Base-by-base conservation (phyloP, 2,888 invertebrate genomes). In the Thereva nobilitata region DNA sequence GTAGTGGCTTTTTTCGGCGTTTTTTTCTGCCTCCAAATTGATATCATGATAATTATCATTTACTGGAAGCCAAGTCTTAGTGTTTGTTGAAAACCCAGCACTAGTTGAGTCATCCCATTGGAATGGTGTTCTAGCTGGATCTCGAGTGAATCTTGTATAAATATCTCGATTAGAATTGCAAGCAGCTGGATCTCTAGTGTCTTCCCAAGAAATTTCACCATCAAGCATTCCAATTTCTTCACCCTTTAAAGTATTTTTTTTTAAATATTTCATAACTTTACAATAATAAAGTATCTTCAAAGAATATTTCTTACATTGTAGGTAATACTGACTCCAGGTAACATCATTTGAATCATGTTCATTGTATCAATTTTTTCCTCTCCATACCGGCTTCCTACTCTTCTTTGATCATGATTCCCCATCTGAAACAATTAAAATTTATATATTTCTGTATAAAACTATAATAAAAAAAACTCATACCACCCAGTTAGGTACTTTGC, bases 241-340 rank as follows among this genome's bases (percentile, higher is more conserved):
- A 0, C 90, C 91, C 76, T 76, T 12, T 23, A 23, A 23, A 2
- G 23, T 23, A 23, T 23, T 23, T 23, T 23, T 1, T 23, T 23
- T 23, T 23, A 2, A 23, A 23, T 23, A 23, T 23, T 23, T 23
- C 23, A 23, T 23, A 23, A 23, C 1, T 23, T 23, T 23, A 23
- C 2, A 23, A 23, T 23, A 23, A 23, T 23, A 23, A 23, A 2
- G 23, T 23, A 23, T 23, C 1, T 23, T 23, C 23, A 23, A 1
- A 23, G 23, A 23, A 23, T 23, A 23, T 38, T 50, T 68, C 70
- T 69, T 61, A 74, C 93, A 74, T 93, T 91, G 79, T 93, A 93
- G 0, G 90, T 88, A n/a, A 92, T 85, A 0, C 89, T 85, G 0
- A 89, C 87, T 42, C 93, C 93, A 0, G 92, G 92, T 35, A 95